Evolutionary conservation across 2,113 vertebrate species (phyloP).

Genomic region (Ia io): DNA sequence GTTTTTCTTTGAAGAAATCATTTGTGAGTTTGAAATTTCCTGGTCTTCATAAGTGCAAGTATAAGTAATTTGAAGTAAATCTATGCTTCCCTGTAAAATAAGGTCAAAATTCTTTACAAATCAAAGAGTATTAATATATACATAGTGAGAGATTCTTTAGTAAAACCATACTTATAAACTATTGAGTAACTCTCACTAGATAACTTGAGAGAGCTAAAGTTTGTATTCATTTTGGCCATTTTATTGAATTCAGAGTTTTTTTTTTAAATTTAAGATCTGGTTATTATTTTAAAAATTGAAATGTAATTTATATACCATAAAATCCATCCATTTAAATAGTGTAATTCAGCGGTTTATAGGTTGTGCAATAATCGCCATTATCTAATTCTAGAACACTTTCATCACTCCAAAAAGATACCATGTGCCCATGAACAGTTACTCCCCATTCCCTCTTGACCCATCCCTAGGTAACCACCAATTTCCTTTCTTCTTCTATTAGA

Average conservation of each 20-base stretch:
- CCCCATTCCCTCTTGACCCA: background rate
- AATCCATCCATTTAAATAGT: background rate
- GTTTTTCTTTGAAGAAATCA: background rate
- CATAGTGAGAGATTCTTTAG: background rate
- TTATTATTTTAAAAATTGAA: background rate
- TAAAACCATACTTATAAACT: background rate
- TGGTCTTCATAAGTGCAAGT: background rate
- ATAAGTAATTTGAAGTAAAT: background rate
- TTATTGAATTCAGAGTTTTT: background rate
- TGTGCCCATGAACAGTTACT: background rate
- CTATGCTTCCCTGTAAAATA: background rate
- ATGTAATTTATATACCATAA: background rate
- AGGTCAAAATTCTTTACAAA: background rate
- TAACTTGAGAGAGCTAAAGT: background rate
- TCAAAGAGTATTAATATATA: background rate
- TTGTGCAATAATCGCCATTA: background rate
- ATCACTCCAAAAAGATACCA: background rate
- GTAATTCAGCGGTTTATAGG: background rate
- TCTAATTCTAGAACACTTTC: background rate
- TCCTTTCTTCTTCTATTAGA: background rate
- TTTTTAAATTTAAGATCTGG: background rate
- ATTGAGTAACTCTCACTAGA: background rate
- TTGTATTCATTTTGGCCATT: background rate
- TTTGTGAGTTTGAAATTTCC: conserved; percentile 58
- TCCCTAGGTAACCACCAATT: background rate